phyloP scores from a whole-genome alignment of 1,140 invertebrate species.

The Drosophila parvula region DNA sequence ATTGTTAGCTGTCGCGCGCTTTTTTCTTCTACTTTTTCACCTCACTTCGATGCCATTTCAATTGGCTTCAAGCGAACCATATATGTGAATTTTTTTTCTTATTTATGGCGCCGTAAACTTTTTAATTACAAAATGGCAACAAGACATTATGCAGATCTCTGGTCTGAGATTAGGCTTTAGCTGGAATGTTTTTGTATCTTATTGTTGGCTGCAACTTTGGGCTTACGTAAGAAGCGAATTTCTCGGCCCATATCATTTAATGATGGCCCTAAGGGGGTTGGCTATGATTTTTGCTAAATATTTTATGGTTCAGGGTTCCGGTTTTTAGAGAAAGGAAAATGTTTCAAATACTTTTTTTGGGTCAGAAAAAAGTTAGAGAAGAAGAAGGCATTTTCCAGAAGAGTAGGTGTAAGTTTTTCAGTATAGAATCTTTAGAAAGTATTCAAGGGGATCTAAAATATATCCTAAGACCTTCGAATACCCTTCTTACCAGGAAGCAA shows the following conservation, averaged over 20 bases:
- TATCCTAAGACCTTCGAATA: background rate
- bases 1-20: conserved; percentile 43
- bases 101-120: conserved; percentile 71
- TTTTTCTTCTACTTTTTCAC: conserved; percentile 40
- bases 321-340: background rate
- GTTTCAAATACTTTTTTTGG: background rate
- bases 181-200: conserved; percentile 35
- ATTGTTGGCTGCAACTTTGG: conserved; percentile 9
- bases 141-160: conserved; percentile 69
- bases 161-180: conserved; percentile 41
- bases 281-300: conserved; percentile 3
- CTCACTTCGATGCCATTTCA: conserved; percentile 34
- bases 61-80: conserved; percentile 12
- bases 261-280: conserved; percentile 26
- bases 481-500: background rate
- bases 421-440: background rate
- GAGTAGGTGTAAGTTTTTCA: no score
- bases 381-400: background rate
- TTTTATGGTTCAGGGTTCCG: background rate
- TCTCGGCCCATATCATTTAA: conserved; percentile 11
- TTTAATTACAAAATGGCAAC: conserved; percentile 76
- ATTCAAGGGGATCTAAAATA: background rate
- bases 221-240: conserved; percentile 58
- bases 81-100: conserved; percentile 39
- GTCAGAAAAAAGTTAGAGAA: background rate